Evolutionary conservation across 2,797 vertebrate species (phyloP).

Genomic region (Sebastes alutus): DNA sequence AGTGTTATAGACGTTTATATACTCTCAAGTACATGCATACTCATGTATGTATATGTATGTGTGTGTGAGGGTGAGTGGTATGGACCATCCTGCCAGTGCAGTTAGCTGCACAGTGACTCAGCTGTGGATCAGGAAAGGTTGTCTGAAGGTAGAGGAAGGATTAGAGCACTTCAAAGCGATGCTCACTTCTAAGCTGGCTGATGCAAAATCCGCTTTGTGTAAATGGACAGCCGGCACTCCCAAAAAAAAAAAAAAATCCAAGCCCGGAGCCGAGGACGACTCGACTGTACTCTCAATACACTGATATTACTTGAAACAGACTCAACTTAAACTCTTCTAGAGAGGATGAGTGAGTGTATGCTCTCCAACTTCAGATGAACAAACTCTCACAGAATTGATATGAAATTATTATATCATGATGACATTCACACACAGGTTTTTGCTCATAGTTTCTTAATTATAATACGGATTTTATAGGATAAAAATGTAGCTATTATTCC

Average conservation of each 20-base stretch:
- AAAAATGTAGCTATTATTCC: not conserved
- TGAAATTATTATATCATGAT: not conserved
- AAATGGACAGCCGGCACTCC: slow-evolving; percentile 70
- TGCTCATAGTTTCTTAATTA: not conserved
- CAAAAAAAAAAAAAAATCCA: slow-evolving; percentile 40
- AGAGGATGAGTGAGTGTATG: not conserved
- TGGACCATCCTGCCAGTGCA: slow-evolving; percentile 33
- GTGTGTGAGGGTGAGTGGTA: slow-evolving; percentile 23
- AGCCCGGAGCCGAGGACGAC: slow-evolving; percentile 43
- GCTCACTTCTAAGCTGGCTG: slow-evolving; percentile 78
- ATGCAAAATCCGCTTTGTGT: slow-evolving; percentile 82
- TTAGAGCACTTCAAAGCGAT: slow-evolving; percentile 82
- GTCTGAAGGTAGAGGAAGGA: slow-evolving; percentile 82
- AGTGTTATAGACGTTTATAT: not conserved
- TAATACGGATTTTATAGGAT: not conserved
- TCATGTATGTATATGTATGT: not conserved
- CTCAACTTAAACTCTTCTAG: slow-evolving; percentile 4
- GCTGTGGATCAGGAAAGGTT: slow-evolving; percentile 74
- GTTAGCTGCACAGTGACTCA: slow-evolving; percentile 47
- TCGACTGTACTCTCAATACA: slow-evolving; percentile 40
- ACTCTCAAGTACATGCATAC: not conserved
- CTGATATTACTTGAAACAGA: slow-evolving; percentile 43
- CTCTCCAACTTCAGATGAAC: slow-evolving; percentile 4
- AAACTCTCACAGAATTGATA: not conserved
- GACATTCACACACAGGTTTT: not conserved